Evolutionary conservation across 2,888 invertebrate species (phyloP), one percentile per base, ranked within the genome.

Genomic region (Pollenia amentaria): DNA sequence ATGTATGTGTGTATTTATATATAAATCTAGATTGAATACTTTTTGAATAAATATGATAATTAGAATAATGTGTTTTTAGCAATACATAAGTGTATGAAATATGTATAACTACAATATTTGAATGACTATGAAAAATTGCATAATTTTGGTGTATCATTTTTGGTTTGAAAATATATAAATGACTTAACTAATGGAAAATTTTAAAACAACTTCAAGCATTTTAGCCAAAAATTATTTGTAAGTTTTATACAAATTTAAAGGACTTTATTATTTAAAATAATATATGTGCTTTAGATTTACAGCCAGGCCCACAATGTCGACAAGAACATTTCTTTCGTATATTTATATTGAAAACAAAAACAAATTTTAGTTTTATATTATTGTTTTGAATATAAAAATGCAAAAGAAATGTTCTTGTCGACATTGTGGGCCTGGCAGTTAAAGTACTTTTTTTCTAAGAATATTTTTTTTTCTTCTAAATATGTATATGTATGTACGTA

Each of bases 41-140:
- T 44, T 53, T 55, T 40, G 55, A 62, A 69, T 85, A 72, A 79
- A 77, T 78, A 76, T 75, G 62, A 76, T 86, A 70, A 79, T 84
- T 76, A 70, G 21, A 38, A 75, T 81, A 78, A 82, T 83, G 75
- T 78, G 65, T 72, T 65, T 64, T 70, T 60, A 40, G 14, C 21
- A 12, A 83, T 16, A 57, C 29, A 29, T 51, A 53, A 65, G 29
- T 64, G 14, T 21, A 42, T 57, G 46, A 67, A 64, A 57, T 83
- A 46, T 57, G 48, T 67, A 60, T 40, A n/a, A 62, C 8, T 64
- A 46, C 38, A 55, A 21, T 18, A 21, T 11, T 73, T 55, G 12
- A n/a, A 72, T 57, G n/a, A 57, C 67, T 82, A 67, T 16, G 10
- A 64, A 77, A 29, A 51, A 16, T 64, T 70, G 55, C 46, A 57